Percentiles rank a stretch among this genome's conserved stretches.
phyloP scores from a whole-genome alignment of 2,113 vertebrate genomes.

The Gorsachius goisagi region DNA sequence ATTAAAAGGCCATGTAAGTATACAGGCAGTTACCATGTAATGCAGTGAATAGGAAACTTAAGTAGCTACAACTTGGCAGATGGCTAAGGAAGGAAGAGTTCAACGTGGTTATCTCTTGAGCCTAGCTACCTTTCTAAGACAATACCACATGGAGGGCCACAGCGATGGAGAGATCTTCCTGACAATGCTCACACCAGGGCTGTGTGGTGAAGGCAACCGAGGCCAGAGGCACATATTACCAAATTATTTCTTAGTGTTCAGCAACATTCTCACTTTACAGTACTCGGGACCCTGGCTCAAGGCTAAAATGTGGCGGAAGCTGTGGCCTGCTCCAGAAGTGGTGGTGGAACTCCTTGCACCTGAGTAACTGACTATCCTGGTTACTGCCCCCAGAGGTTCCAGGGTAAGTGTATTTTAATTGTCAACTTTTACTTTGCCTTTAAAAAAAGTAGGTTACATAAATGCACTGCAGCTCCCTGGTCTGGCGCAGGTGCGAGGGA shows the following conservation, averaged over 20 bases:
- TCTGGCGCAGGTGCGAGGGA: neutral
- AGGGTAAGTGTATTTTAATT: neutral
- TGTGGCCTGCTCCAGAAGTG: neutral
- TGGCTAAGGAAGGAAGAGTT: neutral
- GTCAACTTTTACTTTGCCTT: neutral
- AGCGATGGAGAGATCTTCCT: neutral
- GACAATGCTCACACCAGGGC: neutral
- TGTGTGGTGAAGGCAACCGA: neutral
- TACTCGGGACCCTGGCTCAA: neutral
- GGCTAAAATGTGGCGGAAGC: neutral
- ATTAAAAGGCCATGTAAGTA: neutral
- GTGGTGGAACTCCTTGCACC: neutral
- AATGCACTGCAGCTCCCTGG: neutral
- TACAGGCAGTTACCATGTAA: neutral
- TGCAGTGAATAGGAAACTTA: neutral
- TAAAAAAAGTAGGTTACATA: neutral
- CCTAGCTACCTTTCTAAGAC: neutral
- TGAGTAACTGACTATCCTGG: neutral
- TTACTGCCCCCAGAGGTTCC: neutral
- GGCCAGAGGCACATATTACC: neutral
- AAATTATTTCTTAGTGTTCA: neutral
- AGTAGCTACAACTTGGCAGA: neutral
- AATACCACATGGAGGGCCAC: neutral
- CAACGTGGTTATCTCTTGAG: neutral
- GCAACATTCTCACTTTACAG: neutral